A percentile compares a stretch with the other conserved stretches of the same genome.
phyloP scores from a whole-genome alignment of 2,113 vertebrate species.

The Plecotus auritus region DNA sequence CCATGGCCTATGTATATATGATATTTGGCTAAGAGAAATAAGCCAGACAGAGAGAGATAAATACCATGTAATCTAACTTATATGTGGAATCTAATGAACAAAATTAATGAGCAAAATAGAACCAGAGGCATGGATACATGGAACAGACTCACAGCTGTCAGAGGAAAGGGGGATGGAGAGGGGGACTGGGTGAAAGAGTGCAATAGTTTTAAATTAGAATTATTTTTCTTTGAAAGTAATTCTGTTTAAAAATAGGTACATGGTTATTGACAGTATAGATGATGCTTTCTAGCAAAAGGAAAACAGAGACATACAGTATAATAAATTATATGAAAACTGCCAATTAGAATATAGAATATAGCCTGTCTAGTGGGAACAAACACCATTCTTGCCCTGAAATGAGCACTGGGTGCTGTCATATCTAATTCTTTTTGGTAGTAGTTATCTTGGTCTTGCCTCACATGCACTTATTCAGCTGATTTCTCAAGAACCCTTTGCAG shows the following conservation, averaged over 20 bases:
- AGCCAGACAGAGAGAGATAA: background rate
- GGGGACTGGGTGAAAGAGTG: background rate
- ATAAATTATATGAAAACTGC: background rate
- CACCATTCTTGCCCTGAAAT: background rate
- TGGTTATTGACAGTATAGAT: background rate
- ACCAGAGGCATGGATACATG: background rate
- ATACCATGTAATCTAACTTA: background rate
- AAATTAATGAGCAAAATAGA: background rate
- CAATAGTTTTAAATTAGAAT: background rate
- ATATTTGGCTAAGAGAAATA: background rate
- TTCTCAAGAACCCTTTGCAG: background rate
- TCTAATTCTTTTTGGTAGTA: background rate
- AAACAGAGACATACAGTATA: background rate
- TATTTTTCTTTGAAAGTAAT: background rate
- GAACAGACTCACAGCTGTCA: background rate
- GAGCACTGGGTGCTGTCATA: background rate
- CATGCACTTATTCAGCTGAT: background rate
- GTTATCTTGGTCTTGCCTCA: background rate
- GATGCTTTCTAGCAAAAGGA: background rate
- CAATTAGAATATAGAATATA: background rate
- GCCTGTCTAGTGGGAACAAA: background rate
- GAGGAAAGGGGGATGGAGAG: background rate
- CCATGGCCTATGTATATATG: background rate
- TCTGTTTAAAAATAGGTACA: background rate
- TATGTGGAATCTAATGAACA: background rate